phyloP scores from a whole-genome alignment of 30 jellyfish, hydroid and myxozoan genomes.

The Aurelia aurita complex sp. Pacific region DNA sequence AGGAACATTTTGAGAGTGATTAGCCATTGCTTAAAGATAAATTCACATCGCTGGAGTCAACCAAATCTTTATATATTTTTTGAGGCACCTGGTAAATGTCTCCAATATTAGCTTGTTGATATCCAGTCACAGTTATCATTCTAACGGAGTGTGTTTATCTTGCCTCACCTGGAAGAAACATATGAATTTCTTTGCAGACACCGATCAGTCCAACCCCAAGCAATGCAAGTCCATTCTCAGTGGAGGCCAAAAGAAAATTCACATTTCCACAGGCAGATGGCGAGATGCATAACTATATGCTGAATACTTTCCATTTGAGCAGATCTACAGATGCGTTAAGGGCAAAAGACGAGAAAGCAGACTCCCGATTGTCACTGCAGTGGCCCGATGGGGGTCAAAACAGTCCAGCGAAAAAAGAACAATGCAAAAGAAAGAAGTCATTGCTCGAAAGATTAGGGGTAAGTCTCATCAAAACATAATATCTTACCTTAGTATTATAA shows the following conservation, averaged over 20 bases:
- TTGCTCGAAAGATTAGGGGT: conserved; percentile 73
- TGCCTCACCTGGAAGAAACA: too few species aligned
- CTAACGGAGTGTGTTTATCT: too few species aligned
- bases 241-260: conserved; percentile 38
- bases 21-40: too few species aligned
- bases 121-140: too few species aligned
- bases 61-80: too few species aligned
- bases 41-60: too few species aligned
- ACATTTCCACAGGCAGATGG: conserved; percentile 52
- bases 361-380: conserved; percentile 31
- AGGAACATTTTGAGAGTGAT: too few species aligned
- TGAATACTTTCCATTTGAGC: conserved; percentile 12
- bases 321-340: conserved; percentile 28
- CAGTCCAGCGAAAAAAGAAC: conserved; percentile 21
- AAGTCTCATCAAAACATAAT: not conserved
- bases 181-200: conserved; percentile 5
- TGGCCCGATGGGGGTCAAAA: conserved; percentile 44
- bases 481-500: not conserved
- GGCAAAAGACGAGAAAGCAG: conserved; percentile 5
- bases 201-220: conserved; percentile 61
- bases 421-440: conserved; percentile 54
- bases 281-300: conserved; percentile 7
- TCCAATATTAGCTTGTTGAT: too few species aligned
- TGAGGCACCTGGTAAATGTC: too few species aligned
- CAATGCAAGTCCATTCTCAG: conserved; percentile 18